phyloP scores from a whole-genome alignment of 2,113 vertebrate genomes.

The Blennius ocellaris region DNA sequence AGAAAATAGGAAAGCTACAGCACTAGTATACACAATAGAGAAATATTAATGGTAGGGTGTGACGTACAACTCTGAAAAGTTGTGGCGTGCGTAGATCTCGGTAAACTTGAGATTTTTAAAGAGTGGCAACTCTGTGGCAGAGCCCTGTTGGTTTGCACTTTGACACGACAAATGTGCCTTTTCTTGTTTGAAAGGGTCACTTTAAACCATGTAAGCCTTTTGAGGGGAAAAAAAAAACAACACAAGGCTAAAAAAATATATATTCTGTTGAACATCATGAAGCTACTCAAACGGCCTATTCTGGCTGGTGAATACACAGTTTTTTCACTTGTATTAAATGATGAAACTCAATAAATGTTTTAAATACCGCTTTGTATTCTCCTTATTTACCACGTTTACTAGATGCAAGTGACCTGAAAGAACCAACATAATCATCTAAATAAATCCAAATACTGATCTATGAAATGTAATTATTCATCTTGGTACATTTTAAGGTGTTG shows the following conservation, averaged over 20 bases:
- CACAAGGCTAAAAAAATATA: neutral
- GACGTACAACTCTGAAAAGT: no score
- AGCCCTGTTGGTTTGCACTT: neutral
- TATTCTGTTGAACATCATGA: constrained; percentile 1
- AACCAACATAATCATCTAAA: neutral
- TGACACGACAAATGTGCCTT: constrained; percentile 1
- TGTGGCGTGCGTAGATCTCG: no score
- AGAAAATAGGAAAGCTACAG: neutral
- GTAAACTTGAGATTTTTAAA: no score
- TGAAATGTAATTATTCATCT: no score
- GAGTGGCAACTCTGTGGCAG: no score
- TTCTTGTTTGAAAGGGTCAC: neutral
- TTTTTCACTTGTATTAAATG: constrained; percentile 51
- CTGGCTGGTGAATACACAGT: constrained; percentile 23
- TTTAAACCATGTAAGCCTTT: constrained; percentile 14
- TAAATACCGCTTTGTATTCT: constrained; percentile 16
- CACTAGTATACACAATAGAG: neutral
- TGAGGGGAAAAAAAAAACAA: neutral
- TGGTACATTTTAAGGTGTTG: no score
- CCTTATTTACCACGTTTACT: neutral
- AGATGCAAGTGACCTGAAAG: neutral
- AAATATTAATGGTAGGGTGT: neutral
- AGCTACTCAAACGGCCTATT: constrained; percentile 4
- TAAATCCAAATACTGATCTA: no score
- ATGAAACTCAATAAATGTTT: constrained; percentile 75